Base-by-base conservation (phyloP, 2,113 vertebrate species). In the Rutilus rutilus region DNA sequence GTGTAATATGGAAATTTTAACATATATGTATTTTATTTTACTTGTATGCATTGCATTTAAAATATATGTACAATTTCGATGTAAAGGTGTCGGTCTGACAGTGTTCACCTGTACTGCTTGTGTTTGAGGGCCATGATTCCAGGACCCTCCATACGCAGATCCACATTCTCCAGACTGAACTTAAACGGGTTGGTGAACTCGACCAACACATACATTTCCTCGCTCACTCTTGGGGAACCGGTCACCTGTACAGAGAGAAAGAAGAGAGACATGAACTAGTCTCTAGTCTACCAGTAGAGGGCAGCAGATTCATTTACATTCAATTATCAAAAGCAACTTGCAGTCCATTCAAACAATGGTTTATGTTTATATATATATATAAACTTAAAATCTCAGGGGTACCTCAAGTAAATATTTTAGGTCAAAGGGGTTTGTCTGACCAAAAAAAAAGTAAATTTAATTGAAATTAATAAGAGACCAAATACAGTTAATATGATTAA, bases 111-210 rank as follows among this genome's bases (percentile, higher is more conserved):
- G 93, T 96, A 99, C 81, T 93, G 88, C 86, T 96, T 97, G 42
- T 52, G 88, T 88, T 83, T 93, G 0, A 95, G 93, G 59, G 69
- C 85, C 87, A 95, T 93, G 84, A 97, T 5, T 0, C 97, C 96
- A 0, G 97, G 95, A 71, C 97, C 97, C 82, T 98, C 97, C 23
- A 99, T 91, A 80, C 95, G 94, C 5, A 99, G 86, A 0, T 88
- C 93, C 80, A 98, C 92, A 0, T 95, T 92, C 74, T 94, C 89
- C 85, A 99, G 94, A 30, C 67, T 87, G 89, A 96, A 95, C 75
- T 89, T 94, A 87, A 99, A 95, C 64, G 96, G 96, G 85, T 99
- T 99, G 81, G 95, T 97, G 71, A 99, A 99, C 90, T 98, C 94
- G 75, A 98, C 94, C 0, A 86, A 92, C 25, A 93, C 96, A 7